Evolutionary conservation across 2,797 vertebrate species (phyloP), one percentile per base, ranked within the genome.

Genomic region (Sparus aurata): DNA sequence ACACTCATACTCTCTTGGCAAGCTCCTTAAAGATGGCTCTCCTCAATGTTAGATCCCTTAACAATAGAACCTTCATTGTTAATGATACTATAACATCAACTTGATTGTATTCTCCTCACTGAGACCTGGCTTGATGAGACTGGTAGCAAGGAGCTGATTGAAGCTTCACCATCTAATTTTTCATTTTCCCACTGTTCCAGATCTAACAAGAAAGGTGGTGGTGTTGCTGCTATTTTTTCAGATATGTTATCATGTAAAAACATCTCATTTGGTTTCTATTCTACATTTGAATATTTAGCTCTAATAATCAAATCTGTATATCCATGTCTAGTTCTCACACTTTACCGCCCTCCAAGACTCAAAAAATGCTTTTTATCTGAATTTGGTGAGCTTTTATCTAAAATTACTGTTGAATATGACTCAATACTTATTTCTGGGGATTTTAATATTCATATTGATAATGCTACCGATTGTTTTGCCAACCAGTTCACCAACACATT

Each of bases 341-440:
- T 54, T 18, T 76, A 70, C 25, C 12, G 4, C 23, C 49, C 50
- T 46, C 18, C 50, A 55, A 64, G 60, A 9, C 18, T 63, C 27
- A 58, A n/a, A 58, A 46, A 18, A 18, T 38, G 53, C 12, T 64
- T 63, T 64, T 16, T 34, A 55, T 22, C 41, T 64, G 41, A 65
- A 55, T 55, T 30, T 54, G 60, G 22, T 45, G 38, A 63, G 17
- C 70, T 63, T 63, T 30, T 54, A 41, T 63, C 49, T 27, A 43
- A 17, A 45, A 45, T 63, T 46, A 30, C 27, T 30, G 27, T 30
- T 30, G 27, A 30, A 30, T 43, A 43, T 11, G 41, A 43, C 41
- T 43, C 59, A 53, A 27, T 73, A 22, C 22, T 73, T 25, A 25
- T 50, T 13, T 12, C 50, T 53, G n/a, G 45, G 15, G 13, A 17